Evolutionary conservation across 2,888 invertebrate genomes (phyloP).

Genomic region (Melanchra persicariae): DNA sequence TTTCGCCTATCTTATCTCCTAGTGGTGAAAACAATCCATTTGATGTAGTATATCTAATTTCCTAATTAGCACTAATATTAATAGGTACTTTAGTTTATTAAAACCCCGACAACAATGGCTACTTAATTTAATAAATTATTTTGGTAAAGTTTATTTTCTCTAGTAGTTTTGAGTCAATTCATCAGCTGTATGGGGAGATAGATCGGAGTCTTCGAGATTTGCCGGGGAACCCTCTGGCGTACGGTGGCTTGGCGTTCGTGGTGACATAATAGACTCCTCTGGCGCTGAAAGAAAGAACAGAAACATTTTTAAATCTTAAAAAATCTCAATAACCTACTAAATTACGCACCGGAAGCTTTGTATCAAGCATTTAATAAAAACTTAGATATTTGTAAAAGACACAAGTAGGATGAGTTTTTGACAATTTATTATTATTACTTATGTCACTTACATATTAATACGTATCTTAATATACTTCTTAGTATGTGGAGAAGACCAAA

Average conservation of each 20-base stretch:
- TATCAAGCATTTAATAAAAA: too few relatives aligned
- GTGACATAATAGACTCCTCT: constrained; percentile 97
- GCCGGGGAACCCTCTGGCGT: constrained; percentile 95
- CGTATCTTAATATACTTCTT: too few relatives aligned
- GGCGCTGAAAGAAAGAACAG: constrained; percentile 90
- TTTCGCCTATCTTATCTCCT: not conserved
- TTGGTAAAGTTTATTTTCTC: constrained; percentile 54
- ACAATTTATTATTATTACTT: too few relatives aligned
- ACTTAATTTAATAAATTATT: constrained; percentile 45
- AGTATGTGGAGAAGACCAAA: too few relatives aligned
- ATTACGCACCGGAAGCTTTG: too few relatives aligned
- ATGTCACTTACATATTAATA: too few relatives aligned
- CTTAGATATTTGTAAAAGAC: too few relatives aligned
- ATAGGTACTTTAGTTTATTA: constrained; percentile 28
- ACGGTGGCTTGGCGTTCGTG: constrained; percentile 95
- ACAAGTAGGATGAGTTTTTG: too few relatives aligned
- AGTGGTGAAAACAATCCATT: not conserved
- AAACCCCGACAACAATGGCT: constrained; percentile 51
- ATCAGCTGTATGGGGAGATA: constrained; percentile 82
- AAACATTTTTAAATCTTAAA: not conserved
- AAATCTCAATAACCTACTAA: not conserved
- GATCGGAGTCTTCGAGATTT: constrained; percentile 88
- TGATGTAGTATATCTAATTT: not conserved
- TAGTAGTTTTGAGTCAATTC: constrained; percentile 8
- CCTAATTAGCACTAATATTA: constrained; percentile 16